Evolutionary conservation across 2,113 vertebrate species (phyloP).

Genomic region (Silurus asotus): DNA sequence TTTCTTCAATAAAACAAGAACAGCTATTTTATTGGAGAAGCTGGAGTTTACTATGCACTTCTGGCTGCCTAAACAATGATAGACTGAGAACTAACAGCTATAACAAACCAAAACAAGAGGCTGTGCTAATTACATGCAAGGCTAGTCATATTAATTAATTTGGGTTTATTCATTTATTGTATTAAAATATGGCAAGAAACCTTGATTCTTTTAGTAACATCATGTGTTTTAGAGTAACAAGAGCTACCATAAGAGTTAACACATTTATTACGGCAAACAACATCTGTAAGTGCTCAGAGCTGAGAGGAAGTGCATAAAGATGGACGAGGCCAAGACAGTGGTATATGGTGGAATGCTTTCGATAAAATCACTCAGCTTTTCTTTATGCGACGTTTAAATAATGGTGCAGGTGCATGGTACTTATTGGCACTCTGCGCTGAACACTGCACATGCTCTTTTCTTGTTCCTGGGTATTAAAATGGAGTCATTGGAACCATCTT

Average conservation of each 20-base stretch:
- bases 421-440: conserved; percentile 25
- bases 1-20: conserved; percentile 40
- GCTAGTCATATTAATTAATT: neutral
- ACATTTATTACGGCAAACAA: neutral
- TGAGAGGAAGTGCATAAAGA: neutral
- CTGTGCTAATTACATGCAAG: neutral
- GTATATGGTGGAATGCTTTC: conserved; percentile 37
- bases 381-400: conserved; percentile 20
- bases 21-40: conserved; percentile 33
- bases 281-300: conserved; percentile 45
- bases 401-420: conserved; percentile 37
- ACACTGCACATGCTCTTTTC: conserved; percentile 11
- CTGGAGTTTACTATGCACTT: conserved; percentile 33
- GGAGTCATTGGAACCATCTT: conserved; percentile 12
- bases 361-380: conserved; percentile 32
- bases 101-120: neutral
- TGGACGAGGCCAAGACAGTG: conserved; percentile 10
- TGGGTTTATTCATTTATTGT: neutral
- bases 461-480: conserved; percentile 8
- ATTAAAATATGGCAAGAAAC: neutral
- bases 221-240: neutral
- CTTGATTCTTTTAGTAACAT: neutral
- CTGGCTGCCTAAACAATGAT: conserved; percentile 25
- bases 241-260: neutral
- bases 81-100: neutral